Conservation (phyloP, 1,140 invertebrate species). For the Armadillidium nasatum region DNA sequence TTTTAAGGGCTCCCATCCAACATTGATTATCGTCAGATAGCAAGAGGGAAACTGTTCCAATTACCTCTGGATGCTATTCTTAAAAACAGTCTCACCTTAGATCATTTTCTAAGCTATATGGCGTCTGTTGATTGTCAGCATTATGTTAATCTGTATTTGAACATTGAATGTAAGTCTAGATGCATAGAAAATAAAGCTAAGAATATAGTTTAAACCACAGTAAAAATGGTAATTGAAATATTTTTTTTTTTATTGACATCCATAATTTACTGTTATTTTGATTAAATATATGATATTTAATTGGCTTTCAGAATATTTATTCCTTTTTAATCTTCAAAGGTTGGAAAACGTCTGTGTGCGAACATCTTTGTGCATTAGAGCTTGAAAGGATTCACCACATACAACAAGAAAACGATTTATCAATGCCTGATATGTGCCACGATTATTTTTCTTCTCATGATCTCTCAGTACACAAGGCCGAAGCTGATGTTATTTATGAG, state of each 20-base stretch:
- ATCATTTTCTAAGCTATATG: slow-evolving; percentile 79
- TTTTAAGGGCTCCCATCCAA: slow-evolving; percentile 47
- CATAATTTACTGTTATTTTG: too few relatives aligned
- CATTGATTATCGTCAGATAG: slow-evolving; percentile 54
- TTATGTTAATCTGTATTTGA: slow-evolving; percentile 77
- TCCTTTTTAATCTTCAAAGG: slow-evolving; percentile 48
- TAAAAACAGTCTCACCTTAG: slow-evolving; percentile 71
- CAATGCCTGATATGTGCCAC: slow-evolving; percentile 38
- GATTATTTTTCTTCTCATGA: slow-evolving; percentile 42
- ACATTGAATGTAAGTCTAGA: slow-evolving; percentile 62
- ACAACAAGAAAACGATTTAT: neutral
- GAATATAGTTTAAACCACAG: too few relatives aligned
- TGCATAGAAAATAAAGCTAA: too few relatives aligned
- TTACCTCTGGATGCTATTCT: slow-evolving; percentile 71
- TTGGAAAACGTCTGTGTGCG: slow-evolving; percentile 70
- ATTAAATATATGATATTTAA: too few relatives aligned
- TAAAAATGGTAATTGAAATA: too few relatives aligned
- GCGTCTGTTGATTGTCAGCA: slow-evolving; percentile 64
- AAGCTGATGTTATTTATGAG: slow-evolving; percentile 72
- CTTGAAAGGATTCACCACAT: slow-evolving; percentile 44
- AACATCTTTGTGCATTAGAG: slow-evolving; percentile 64
- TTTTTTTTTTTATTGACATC: too few relatives aligned
- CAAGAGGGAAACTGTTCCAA: slow-evolving; percentile 61
- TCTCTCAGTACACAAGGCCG: slow-evolving; percentile 54
- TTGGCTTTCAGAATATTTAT: too few relatives aligned